These are phyloP conservation scores for Drosophila borealis DNA, from an alignment of 2,888 invertebrate genomes.

Conservation along the genomic window DNA sequence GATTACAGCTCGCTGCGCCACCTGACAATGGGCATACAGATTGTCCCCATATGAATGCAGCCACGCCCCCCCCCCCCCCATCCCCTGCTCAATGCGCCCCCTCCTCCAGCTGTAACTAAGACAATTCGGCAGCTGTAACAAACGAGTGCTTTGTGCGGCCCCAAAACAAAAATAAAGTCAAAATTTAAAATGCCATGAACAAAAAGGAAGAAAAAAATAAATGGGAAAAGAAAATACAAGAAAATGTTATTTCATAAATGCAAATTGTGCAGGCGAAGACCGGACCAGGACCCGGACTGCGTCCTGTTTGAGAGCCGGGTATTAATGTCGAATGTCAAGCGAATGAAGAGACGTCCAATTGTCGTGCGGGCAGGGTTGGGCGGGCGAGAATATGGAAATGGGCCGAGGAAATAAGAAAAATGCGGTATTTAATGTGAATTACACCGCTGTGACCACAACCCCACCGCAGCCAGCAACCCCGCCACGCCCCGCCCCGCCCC, in stretches of 20 bases:
- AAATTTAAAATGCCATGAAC: conserved; percentile 2
- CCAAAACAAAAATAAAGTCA: conserved; percentile 10
- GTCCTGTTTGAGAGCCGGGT: conserved; percentile 33
- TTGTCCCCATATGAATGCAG: background rate
- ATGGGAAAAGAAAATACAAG: conserved; percentile 36
- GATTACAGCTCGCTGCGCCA: conserved; percentile 32
- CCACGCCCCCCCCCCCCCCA: background rate
- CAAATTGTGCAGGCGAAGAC: conserved; percentile 63
- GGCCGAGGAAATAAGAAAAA: conserved; percentile 74
- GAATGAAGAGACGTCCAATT: conserved; percentile 71
- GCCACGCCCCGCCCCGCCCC: background rate
- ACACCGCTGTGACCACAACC: conserved; percentile 84
- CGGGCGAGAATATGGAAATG: conserved; percentile 59
- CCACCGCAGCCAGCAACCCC: background rate
- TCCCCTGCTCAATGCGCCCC: too few species aligned
- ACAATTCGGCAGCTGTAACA: conserved; percentile 42
- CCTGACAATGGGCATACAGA: conserved; percentile 31
- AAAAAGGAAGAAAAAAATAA: conserved; percentile 22
- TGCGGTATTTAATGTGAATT: conserved; percentile 84
- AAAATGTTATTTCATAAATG: conserved; percentile 78
- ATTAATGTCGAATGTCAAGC: conserved; percentile 82
- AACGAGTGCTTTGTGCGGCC: conserved; percentile 64
- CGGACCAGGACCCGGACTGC: background rate
- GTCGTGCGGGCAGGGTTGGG: conserved; percentile 14
- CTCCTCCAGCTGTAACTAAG: conserved; percentile 14